Conservation (phyloP, 2,888 invertebrate species). For the Phyto melanocephala region DNA sequence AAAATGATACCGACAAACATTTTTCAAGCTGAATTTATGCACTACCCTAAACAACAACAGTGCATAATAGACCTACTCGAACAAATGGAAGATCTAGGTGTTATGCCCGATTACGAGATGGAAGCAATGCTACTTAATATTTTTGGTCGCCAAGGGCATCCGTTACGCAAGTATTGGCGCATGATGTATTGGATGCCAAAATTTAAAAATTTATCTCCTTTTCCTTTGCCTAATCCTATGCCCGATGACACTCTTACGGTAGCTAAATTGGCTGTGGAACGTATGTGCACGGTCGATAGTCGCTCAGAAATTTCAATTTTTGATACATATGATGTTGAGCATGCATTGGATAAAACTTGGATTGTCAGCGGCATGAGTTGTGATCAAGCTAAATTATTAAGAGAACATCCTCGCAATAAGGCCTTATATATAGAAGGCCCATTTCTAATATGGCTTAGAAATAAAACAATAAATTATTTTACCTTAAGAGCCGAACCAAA, state of each 20-base stretch:
- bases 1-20: constrained; percentile 90
- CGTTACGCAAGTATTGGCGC: constrained; percentile 87
- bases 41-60: constrained; percentile 97
- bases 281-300: constrained; percentile 91
- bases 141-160: constrained; percentile 89
- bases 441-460: constrained; percentile 87
- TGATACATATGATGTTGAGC: constrained; percentile 85
- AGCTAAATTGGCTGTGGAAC: constrained; percentile 89
- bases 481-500: constrained; percentile 86
- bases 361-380: constrained; percentile 92
- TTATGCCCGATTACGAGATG: constrained; percentile 94
- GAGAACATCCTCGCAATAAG: constrained; percentile 82
- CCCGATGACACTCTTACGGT: constrained; percentile 88
- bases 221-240: constrained; percentile 87
- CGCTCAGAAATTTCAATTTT: constrained; percentile 84
- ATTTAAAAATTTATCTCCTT: constrained; percentile 93
- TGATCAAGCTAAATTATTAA: constrained; percentile 85
- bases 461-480: constrained; percentile 90
- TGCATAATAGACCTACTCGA: constrained; percentile 91
- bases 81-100: constrained; percentile 96
- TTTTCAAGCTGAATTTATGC: constrained; percentile 93
- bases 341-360: constrained; percentile 93
- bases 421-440: constrained; percentile 92
- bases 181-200: constrained; percentile 97
- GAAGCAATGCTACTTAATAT: constrained; percentile 89